Percentiles rank a stretch among this genome's conserved stretches.
phyloP scores from a whole-genome alignment of 2,797 vertebrate genomes.

The Rhabdomys pumilio region DNA sequence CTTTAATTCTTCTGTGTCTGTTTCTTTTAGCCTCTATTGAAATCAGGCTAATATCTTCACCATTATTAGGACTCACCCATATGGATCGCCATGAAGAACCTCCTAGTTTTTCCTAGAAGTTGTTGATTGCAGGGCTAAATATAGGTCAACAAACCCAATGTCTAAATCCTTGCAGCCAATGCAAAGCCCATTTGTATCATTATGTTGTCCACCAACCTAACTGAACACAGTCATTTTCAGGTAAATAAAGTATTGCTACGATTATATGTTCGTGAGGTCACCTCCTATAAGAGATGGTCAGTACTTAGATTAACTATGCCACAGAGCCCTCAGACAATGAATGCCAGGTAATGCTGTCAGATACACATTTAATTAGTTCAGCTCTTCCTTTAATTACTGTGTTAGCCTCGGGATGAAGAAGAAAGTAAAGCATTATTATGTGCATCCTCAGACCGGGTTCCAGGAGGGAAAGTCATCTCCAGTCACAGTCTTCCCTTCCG shows the following conservation, averaged over 20 bases:
- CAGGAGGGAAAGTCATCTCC: slow-evolving; percentile 41
- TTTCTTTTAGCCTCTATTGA: slow-evolving; percentile 37
- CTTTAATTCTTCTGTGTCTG: slow-evolving; percentile 54
- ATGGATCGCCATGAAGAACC: slow-evolving; percentile 83
- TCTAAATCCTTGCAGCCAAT: slow-evolving; percentile 83
- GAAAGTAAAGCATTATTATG: slow-evolving; percentile 77
- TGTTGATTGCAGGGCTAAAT: slow-evolving; percentile 80
- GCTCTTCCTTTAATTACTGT: slow-evolving; percentile 85
- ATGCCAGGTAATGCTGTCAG: slow-evolving; percentile 89
- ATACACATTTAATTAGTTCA: slow-evolving; percentile 89
- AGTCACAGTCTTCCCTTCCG: slow-evolving; percentile 32
- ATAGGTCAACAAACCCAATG: slow-evolving; percentile 82
- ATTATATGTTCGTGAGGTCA: slow-evolving; percentile 88
- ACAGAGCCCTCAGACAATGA: slow-evolving; percentile 86
- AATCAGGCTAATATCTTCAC: slow-evolving; percentile 78
- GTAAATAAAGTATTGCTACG: slow-evolving; percentile 90
- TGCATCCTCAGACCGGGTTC: slow-evolving; percentile 63
- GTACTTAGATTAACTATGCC: slow-evolving; percentile 87
- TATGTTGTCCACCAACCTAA: slow-evolving; percentile 87
- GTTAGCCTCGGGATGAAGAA: slow-evolving; percentile 82
- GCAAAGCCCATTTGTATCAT: slow-evolving; percentile 87
- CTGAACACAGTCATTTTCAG: slow-evolving; percentile 88
- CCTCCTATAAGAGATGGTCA: slow-evolving; percentile 87
- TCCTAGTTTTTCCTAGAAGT: slow-evolving; percentile 76
- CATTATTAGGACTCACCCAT: slow-evolving; percentile 60